Percentiles rank a stretch among this genome's conserved stretches.
Evolutionary conservation across 2,888 invertebrate genomes (phyloP).

Genomic region (Phyllotreta cruciferae): DNA sequence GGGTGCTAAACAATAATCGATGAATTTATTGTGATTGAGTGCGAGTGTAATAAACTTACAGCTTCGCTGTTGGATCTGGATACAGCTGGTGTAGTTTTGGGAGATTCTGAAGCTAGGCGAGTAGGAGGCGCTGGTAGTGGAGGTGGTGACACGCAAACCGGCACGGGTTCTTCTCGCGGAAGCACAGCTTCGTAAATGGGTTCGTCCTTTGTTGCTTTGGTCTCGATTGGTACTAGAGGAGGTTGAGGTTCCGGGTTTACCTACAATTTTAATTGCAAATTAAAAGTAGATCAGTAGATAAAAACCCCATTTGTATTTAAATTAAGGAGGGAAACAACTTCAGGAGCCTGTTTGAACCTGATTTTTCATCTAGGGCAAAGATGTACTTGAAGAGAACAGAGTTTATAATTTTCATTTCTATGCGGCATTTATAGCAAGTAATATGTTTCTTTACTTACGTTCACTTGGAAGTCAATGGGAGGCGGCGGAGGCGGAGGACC

Average conservation of each 20-base stretch:
- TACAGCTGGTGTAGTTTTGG: constrained; percentile 63
- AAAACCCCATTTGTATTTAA: too few relatives aligned
- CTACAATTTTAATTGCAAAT: too few relatives aligned
- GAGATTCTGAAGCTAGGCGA: constrained; percentile 60
- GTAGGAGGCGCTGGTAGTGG: constrained; percentile 63
- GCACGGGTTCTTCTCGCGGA: constrained; percentile 67
- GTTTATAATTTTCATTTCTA: too few relatives aligned
- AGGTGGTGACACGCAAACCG: constrained; percentile 55
- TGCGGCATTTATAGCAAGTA: too few relatives aligned
- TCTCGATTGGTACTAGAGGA: constrained; percentile 38
- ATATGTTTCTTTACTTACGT: too few relatives aligned
- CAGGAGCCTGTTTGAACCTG: too few relatives aligned
- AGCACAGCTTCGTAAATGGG: constrained; percentile 88
- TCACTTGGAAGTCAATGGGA: constrained; percentile 60
- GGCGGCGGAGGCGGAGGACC: constrained; percentile 66
- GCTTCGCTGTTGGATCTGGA: constrained; percentile 62
- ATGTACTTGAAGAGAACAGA: too few relatives aligned
- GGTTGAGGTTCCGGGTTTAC: constrained; percentile 38
- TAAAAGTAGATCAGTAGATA: too few relatives aligned
- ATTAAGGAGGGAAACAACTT: too few relatives aligned
- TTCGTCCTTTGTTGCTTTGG: constrained; percentile 61
- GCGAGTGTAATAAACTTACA: constrained; percentile 51
- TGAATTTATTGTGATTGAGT: not conserved
- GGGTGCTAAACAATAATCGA: constrained; percentile 48
- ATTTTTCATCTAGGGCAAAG: too few relatives aligned